Conservation (phyloP, 2,113 vertebrate genomes). For the Cariama cristata region DNA sequence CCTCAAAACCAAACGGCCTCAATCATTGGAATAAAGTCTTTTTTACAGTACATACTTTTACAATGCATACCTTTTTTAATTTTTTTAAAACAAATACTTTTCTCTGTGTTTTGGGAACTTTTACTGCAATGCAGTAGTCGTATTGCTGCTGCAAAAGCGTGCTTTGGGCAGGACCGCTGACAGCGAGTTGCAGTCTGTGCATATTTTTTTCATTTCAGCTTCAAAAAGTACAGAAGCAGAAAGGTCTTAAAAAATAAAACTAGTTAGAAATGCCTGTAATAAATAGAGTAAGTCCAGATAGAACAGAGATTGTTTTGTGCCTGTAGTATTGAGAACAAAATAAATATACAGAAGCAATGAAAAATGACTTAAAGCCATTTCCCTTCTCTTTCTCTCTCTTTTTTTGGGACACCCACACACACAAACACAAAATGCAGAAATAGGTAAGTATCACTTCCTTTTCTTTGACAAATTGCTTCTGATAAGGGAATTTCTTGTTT, state of each 20-base stretch:
- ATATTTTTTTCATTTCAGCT: too few species aligned
- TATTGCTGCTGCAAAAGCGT: too few species aligned
- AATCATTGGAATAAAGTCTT: neutral
- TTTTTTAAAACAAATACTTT: neutral
- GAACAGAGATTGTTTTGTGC: neutral
- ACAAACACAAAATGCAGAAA: neutral
- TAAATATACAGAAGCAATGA: rapidly evolving
- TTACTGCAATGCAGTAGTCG: too few species aligned
- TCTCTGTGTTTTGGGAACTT: too few species aligned
- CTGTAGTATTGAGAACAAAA: too few species aligned
- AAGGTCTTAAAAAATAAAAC: neutral
- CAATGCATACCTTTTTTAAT: too few species aligned
- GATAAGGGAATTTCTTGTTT: neutral
- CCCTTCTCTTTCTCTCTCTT: neutral
- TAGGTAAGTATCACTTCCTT: neutral
- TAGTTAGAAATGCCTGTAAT: neutral
- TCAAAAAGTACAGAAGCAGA: neutral
- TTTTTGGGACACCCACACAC: neutral
- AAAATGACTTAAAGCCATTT: neutral
- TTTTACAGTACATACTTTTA: too few species aligned
- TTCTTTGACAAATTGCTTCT: rapidly evolving
- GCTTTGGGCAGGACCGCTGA: too few species aligned
- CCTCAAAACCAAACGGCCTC: too few species aligned
- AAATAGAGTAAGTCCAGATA: too few species aligned
- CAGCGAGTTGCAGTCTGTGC: too few species aligned